Conservation (phyloP, 2,113 vertebrate genomes). For the Oceanites oceanicus region DNA sequence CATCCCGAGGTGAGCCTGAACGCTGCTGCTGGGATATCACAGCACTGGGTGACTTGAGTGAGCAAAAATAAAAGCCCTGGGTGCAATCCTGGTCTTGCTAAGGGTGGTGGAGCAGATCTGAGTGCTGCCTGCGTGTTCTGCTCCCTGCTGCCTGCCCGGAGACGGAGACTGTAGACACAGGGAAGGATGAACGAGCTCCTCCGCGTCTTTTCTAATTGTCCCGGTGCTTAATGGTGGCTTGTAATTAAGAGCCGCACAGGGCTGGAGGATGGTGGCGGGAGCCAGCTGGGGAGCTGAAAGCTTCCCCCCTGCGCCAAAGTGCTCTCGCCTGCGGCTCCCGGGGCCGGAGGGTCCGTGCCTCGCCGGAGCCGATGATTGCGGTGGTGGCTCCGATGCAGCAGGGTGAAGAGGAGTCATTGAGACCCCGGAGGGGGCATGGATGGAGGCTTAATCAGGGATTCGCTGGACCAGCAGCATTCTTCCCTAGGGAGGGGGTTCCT, state of each 20-base stretch:
- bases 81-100: not conserved
- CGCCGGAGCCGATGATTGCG: rapidly evolving
- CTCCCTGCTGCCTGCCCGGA: not conserved
- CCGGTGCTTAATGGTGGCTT: not conserved
- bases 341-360: rapidly evolving
- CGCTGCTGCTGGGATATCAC: rapidly evolving
- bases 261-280: not conserved
- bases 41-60: rapidly evolving
- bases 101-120: not conserved
- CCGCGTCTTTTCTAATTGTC: not conserved
- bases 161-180: rapidly evolving
- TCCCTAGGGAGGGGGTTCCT: not conserved
- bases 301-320: not conserved
- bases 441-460: not conserved
- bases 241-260: not conserved
- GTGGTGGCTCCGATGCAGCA: rapidly evolving
- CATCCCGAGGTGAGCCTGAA: not conserved
- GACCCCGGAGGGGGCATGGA: not conserved
- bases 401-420: rapidly evolving
- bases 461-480: rapidly evolving
- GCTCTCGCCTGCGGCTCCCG: rapidly evolving
- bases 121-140: not conserved
- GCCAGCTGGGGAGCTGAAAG: not conserved
- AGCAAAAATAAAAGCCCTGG: not conserved
- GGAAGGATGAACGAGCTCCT: rapidly evolving